Percentiles rank a stretch among this genome's conserved stretches.
phyloP scores from a whole-genome alignment of 2,888 invertebrate species.

The Melinaea menophilus region DNA sequence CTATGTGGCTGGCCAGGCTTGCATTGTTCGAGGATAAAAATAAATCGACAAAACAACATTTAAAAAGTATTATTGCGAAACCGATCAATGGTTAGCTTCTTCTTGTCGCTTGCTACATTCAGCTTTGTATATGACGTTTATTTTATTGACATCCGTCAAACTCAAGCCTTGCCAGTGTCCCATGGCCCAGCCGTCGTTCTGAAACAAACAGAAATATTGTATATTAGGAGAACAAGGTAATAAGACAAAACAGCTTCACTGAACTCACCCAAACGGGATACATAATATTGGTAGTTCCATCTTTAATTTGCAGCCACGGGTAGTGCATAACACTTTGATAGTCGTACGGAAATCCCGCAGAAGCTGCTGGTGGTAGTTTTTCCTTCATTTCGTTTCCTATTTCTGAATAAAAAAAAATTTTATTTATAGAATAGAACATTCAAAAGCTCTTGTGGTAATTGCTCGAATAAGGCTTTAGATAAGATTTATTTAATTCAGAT shows the following conservation, averaged over 20 bases:
- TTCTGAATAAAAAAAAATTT: slow-evolving; percentile 38
- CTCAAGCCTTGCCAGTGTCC: slow-evolving; percentile 72
- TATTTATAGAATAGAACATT: not conserved
- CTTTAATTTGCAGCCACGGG: slow-evolving; percentile 67
- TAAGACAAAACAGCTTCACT: not conserved
- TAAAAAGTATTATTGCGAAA: not conserved
- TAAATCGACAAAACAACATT: not conserved
- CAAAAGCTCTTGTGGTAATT: too few species aligned
- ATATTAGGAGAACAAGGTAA: slow-evolving; percentile 6
- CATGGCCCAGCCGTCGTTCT: slow-evolving; percentile 74
- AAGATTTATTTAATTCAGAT: too few species aligned
- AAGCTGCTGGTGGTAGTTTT: slow-evolving; percentile 57
- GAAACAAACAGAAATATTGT: slow-evolving; percentile 30
- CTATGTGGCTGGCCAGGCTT: too few species aligned
- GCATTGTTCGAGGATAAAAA: not conserved
- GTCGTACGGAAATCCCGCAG: slow-evolving; percentile 61
- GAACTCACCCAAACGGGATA: slow-evolving; percentile 67
- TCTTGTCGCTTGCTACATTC: slow-evolving; percentile 40
- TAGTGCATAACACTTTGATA: slow-evolving; percentile 73
- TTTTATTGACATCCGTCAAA: slow-evolving; percentile 59
- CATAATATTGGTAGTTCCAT: slow-evolving; percentile 64
- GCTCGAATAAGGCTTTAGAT: too few species aligned
- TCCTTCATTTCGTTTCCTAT: slow-evolving; percentile 49
- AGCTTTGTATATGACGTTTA: slow-evolving; percentile 54
- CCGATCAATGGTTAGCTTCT: slow-evolving; percentile 9